A percentile compares a stretch with the other conserved stretches of the same genome.
These are phyloP conservation scores for Perca schrenkii DNA, from an alignment of 2,113 vertebrate species.

Conservation along the genomic window DNA sequence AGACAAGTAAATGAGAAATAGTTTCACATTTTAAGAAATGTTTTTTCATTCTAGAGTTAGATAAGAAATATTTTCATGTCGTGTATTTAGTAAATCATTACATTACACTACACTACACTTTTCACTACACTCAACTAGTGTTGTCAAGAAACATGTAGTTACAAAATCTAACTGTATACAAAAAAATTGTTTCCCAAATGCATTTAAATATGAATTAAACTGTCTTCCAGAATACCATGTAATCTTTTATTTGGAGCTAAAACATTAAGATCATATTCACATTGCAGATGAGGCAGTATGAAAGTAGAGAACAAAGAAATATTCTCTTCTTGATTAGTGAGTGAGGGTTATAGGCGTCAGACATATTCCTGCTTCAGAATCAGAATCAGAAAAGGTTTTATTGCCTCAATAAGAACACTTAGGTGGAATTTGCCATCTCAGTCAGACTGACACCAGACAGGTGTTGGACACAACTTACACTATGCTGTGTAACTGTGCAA, in stretches of 20 bases:
- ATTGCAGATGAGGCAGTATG: neutral
- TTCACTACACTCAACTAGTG: too few species aligned
- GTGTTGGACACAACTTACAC: constrained; percentile 30
- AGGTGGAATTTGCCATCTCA: neutral
- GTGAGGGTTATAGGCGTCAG: neutral
- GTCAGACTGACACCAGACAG: constrained; percentile 27
- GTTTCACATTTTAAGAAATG: too few species aligned
- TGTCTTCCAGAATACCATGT: neutral
- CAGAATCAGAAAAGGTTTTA: too few species aligned
- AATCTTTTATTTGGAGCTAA: neutral
- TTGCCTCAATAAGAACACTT: too few species aligned
- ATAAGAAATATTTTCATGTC: too few species aligned
- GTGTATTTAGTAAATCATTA: too few species aligned
- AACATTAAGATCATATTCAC: neutral
- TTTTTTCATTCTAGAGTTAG: too few species aligned
- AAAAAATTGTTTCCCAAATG: neutral
- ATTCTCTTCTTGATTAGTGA: neutral
- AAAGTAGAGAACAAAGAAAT: neutral
- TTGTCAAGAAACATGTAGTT: too few species aligned
- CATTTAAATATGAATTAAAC: neutral
- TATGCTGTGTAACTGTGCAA: constrained; percentile 15
- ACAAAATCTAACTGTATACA: too few species aligned
- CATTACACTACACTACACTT: too few species aligned
- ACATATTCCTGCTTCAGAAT: neutral
- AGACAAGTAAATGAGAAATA: neutral